Evolutionary conservation across 2,113 vertebrate species (phyloP), one percentile per base, ranked within the genome.

Genomic region (Tachysurus vachellii): DNA sequence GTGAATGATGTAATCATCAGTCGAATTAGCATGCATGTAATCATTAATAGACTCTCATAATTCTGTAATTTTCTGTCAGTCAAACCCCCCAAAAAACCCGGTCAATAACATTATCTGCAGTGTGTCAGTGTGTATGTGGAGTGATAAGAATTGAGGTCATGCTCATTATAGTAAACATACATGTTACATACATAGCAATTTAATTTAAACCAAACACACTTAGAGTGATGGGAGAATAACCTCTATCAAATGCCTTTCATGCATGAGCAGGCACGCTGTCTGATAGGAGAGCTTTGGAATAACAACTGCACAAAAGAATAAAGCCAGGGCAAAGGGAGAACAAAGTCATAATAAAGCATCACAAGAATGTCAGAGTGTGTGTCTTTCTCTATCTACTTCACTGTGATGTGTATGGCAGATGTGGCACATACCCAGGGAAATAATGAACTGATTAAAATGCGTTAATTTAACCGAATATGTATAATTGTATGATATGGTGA

Each of bases 231-330:
- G 59, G 57, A 14, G 11, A 64, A 23, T 64, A 31, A 62, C 73
- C 73, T 85, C 59, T 61, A 54, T 79, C n/a, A 85, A 79, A 85
- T 79, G 59, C n/a, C 84, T 73, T 85, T 16, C 19, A 26, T 64
- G 73, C 73, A 85, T 64, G 84, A 85, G 57, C 71, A 50, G 26
- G 57, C 79, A 81, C 36, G 53, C 21, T 57, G 62, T n/a, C 62
- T 86, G 85, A 31, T 56, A 19, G 6, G 5, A 75, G 83, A 85
- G 57, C 84, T 64, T 47, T 36, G 44, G 71, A 42, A 77, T 77
- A 31, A 79, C 26, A 61, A 77, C 70, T 50, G 13, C 36, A 85
- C 2, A n/a, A 23, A 36, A 19, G 73, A 77, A 77, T 54, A 61
- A 79, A 36, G 84, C 76, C 56, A 77, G 83, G 56, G 19, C 42